Evolutionary conservation across 2,113 vertebrate genomes (phyloP).

Genomic region (Mus pahari): DNA sequence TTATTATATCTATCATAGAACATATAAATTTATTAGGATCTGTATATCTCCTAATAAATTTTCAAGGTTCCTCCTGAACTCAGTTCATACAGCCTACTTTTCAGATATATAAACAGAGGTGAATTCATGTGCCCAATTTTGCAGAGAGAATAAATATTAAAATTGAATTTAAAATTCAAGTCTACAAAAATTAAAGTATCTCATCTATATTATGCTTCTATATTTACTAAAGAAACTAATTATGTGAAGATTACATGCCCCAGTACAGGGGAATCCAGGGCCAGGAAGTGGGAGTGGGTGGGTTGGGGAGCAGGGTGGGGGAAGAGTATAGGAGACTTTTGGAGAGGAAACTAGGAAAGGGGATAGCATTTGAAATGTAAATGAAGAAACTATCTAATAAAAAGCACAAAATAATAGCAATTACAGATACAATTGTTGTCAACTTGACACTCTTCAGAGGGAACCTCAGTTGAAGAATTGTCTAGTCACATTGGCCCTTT

Average conservation of each 20-base stretch:
- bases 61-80: background rate
- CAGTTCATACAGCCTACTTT: background rate
- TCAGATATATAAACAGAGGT: background rate
- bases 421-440: background rate
- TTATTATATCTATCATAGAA: background rate
- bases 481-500: background rate
- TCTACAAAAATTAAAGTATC: background rate
- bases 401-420: background rate
- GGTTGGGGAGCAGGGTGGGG: no score
- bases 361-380: no score
- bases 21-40: background rate
- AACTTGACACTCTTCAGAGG: background rate
- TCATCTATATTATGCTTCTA: background rate
- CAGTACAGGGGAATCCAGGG: no score
- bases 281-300: no score
- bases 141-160: slow-evolving; percentile 2
- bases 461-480: background rate
- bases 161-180: slow-evolving; percentile 7
- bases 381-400: no score
- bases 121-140: background rate
- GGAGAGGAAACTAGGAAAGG: no score
- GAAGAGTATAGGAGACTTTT: no score
- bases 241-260: no score
- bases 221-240: background rate
- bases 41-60: background rate